Conservation (phyloP, 2,113 vertebrate species). For the Dendropsophus ebraccatus region DNA sequence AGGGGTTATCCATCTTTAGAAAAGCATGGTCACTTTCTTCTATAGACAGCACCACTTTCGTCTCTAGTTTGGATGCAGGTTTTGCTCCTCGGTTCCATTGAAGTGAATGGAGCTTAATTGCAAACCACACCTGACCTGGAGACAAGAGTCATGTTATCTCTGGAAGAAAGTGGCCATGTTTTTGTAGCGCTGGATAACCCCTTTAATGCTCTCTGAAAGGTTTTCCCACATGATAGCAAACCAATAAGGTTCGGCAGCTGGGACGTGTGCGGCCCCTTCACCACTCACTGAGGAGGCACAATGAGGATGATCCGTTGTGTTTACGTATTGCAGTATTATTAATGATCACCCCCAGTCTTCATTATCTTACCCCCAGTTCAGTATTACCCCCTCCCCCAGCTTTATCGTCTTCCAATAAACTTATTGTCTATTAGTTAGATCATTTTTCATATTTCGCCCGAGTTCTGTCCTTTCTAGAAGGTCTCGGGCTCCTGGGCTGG, state of each 20-base stretch:
- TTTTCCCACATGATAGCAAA: too few relatives aligned
- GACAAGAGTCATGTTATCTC: too few relatives aligned
- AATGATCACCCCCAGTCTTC: neutral
- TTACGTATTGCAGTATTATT: slow-evolving; percentile 1
- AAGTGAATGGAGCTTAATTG: too few relatives aligned
- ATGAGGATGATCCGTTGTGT: neutral
- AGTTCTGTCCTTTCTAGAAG: neutral
- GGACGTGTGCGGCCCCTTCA: neutral
- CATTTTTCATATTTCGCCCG: neutral
- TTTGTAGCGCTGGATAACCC: too few relatives aligned
- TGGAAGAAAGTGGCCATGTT: too few relatives aligned
- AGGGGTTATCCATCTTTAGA: too few relatives aligned
- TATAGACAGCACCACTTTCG: too few relatives aligned
- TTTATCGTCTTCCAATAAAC: neutral
- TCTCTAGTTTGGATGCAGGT: too few relatives aligned
- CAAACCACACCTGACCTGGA: too few relatives aligned
- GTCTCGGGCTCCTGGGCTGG: neutral
- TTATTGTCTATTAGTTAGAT: neutral
- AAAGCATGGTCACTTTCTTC: too few relatives aligned
- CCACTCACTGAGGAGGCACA: neutral
- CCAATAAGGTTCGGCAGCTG: neutral
- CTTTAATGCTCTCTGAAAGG: too few relatives aligned
- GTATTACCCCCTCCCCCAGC: neutral
- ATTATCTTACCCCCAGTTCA: neutral
- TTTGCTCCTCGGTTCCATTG: too few relatives aligned